phyloP scores from a whole-genome alignment of 2,888 invertebrate species.

The Ectemnius cavifrons region DNA sequence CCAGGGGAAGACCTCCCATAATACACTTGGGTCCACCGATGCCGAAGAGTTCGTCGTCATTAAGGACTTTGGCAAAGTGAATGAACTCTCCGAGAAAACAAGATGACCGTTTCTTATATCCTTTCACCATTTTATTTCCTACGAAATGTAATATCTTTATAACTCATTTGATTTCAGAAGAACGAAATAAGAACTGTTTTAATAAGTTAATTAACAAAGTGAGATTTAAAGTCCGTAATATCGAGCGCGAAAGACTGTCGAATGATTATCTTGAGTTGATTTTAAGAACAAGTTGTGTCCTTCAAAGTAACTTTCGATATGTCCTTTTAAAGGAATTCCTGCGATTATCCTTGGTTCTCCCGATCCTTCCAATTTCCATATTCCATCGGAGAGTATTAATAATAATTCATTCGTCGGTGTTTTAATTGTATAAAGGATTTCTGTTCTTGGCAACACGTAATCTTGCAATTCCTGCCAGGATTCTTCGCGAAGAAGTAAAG shows the following conservation, averaged over 20 bases:
- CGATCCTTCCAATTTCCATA: conserved; percentile 68
- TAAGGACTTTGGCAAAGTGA: conserved; percentile 40
- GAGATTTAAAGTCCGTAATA: conserved; percentile 55
- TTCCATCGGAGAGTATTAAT: conserved; percentile 63
- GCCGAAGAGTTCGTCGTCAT: conserved; percentile 42
- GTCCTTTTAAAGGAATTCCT: conserved; percentile 39
- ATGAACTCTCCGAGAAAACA: too few relatives aligned
- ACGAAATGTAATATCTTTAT: too few relatives aligned
- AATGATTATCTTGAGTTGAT: conserved; percentile 40
- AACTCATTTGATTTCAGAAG: too few relatives aligned
- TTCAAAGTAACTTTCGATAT: conserved; percentile 47
- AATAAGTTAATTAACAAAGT: not conserved
- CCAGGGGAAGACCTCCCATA: conserved; percentile 20
- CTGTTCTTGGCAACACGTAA: conserved; percentile 54
- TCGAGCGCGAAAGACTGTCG: conserved; percentile 56
- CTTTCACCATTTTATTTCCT: too few relatives aligned
- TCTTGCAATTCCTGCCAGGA: conserved; percentile 52
- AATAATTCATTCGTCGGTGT: conserved; percentile 60
- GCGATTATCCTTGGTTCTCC: conserved; percentile 58
- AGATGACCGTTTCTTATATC: too few relatives aligned
- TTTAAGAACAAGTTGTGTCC: conserved; percentile 56
- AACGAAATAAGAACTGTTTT: too few relatives aligned
- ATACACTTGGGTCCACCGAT: not conserved
- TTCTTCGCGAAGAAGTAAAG: conserved; percentile 63
- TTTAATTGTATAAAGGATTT: conserved; percentile 40